A percentile compares a stretch with the other conserved stretches of the same genome.
phyloP scores from a whole-genome alignment of 2,797 vertebrate genomes.

The Peromyscus aztecus region DNA sequence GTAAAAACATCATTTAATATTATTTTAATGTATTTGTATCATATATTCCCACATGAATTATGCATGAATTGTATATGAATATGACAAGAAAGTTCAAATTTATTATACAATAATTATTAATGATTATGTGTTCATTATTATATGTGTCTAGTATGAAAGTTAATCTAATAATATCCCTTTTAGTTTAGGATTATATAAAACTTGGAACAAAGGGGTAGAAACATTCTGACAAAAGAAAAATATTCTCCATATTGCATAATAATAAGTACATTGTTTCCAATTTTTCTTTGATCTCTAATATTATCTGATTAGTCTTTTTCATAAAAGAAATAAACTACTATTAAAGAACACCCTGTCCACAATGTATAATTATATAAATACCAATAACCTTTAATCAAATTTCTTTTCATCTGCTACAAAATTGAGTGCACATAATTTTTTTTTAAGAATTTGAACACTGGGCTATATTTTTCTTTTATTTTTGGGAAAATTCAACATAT shows the following conservation, averaged over 20 bases:
- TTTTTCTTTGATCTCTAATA: background rate
- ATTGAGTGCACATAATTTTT: background rate
- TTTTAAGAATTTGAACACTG: background rate
- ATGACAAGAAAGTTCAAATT: background rate
- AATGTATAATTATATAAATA: slow-evolving; percentile 17
- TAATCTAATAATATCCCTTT: background rate
- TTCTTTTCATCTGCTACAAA: background rate
- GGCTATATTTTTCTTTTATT: background rate
- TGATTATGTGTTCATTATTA: background rate
- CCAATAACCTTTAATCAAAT: background rate
- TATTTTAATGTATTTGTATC: background rate
- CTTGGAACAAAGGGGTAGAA: background rate
- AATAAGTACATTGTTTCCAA: background rate
- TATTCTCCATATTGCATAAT: background rate
- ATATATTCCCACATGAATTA: background rate
- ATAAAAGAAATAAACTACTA: background rate
- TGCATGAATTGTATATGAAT: background rate
- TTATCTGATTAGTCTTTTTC: background rate
- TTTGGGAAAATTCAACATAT: background rate
- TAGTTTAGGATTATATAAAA: slow-evolving; percentile 3
- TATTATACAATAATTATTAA: background rate
- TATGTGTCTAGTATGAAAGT: background rate
- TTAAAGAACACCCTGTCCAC: background rate
- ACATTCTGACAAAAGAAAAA: background rate
- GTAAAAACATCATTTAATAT: background rate